phyloP scores from a whole-genome alignment of 2,797 vertebrate genomes.

The Notolabrus celidotus region DNA sequence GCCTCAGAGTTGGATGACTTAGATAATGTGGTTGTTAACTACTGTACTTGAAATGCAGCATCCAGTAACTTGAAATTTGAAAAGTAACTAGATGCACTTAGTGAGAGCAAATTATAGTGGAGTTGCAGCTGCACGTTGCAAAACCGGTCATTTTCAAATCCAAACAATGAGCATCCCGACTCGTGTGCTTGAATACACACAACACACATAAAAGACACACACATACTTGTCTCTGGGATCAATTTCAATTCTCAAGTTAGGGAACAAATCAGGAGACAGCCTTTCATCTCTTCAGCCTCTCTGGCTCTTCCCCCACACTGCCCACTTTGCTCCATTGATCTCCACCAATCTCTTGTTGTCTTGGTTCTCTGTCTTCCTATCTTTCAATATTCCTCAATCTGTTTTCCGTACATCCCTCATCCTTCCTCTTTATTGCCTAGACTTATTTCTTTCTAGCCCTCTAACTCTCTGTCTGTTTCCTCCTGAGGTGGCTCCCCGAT shows the following conservation, averaged over 20 bases:
- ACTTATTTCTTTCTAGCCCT: conserved; percentile 1
- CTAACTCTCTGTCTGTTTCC: conserved; percentile 8
- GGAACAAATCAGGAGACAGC: conserved; percentile 72
- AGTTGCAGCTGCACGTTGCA: no score
- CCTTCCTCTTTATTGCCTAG: conserved; percentile 30
- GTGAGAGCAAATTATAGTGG: no score
- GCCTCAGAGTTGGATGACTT: no score
- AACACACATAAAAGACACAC: conserved; percentile 28
- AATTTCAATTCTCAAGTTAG: conserved; percentile 82
- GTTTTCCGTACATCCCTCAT: conserved; percentile 14
- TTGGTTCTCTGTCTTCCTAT: conserved; percentile 38
- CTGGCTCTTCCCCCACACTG: conserved; percentile 64
- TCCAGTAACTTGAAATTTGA: no score
- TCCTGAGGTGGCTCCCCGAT: background rate
- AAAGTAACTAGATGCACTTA: no score
- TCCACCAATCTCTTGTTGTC: conserved; percentile 59
- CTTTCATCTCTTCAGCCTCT: conserved; percentile 76
- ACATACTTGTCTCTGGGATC: conserved; percentile 62
- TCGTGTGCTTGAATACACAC: conserved; percentile 26
- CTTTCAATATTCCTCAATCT: conserved; percentile 26
- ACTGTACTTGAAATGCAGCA: no score
- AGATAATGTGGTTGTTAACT: no score
- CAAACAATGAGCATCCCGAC: background rate
- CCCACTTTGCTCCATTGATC: conserved; percentile 77
- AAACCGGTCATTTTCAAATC: no score